Percentiles rank a stretch among this genome's conserved stretches.
Evolutionary conservation across 1,140 invertebrate genomes (phyloP).

Genomic region (Ceratosolen solmsi): DNA sequence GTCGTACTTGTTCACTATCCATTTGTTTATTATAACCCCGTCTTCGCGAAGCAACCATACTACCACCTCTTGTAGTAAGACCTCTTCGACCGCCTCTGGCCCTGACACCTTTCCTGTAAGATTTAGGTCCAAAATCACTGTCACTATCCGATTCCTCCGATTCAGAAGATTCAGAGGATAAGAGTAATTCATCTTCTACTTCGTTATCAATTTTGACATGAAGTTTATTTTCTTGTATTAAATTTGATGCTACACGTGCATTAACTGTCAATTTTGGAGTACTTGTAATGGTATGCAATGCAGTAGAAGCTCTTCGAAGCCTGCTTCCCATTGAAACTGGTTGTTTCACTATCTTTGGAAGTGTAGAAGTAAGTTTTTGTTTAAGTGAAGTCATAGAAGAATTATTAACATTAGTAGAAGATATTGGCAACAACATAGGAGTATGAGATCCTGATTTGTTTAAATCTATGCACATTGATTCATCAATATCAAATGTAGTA

Average conservation of each 20-base stretch:
- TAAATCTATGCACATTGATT: slow-evolving; percentile 56
- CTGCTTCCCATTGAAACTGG: slow-evolving; percentile 34
- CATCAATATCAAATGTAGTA: slow-evolving; percentile 61
- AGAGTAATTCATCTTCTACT: slow-evolving; percentile 56
- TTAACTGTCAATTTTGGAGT: slow-evolving; percentile 52
- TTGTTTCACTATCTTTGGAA: slow-evolving; percentile 47
- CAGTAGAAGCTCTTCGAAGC: slow-evolving; percentile 40
- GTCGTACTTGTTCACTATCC: slow-evolving; percentile 68
- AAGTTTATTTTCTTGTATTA: slow-evolving; percentile 27
- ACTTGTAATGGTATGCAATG: slow-evolving; percentile 25
- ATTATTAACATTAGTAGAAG: slow-evolving; percentile 50
- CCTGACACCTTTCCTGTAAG: slow-evolving; percentile 60
- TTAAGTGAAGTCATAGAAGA: slow-evolving; percentile 50
- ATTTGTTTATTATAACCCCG: slow-evolving; percentile 66
- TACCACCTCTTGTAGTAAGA: slow-evolving; percentile 69
- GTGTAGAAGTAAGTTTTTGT: slow-evolving; percentile 49
- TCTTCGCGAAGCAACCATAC: slow-evolving; percentile 60
- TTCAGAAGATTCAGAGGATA: slow-evolving; percentile 67
- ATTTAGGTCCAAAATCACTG: slow-evolving; percentile 68
- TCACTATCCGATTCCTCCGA: slow-evolving; percentile 69
- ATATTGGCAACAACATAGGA: slow-evolving; percentile 40
- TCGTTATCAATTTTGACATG: slow-evolving; percentile 56
- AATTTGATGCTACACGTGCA: slow-evolving; percentile 15
- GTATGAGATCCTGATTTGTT: slow-evolving; percentile 47
- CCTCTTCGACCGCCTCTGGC: slow-evolving; percentile 69